Evolutionary conservation across 2,113 vertebrate species (phyloP), one percentile per base, ranked within the genome.

Genomic region (Stigmatopora argus): DNA sequence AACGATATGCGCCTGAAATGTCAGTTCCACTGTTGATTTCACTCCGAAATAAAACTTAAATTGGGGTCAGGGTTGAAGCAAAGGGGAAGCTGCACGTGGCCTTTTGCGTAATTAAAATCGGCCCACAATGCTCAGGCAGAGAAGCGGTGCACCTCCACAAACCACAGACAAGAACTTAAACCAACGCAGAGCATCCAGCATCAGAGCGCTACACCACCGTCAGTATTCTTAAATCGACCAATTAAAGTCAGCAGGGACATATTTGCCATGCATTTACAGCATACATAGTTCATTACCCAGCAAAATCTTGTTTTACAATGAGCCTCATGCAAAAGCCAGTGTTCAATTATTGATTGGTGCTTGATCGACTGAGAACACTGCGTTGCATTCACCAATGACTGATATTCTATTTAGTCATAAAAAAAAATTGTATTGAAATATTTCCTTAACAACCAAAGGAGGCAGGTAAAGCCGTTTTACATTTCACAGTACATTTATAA

Each of bases 121-220:
- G 78, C 83, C 78, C 70, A 66, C 65, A 81, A 78, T 74, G 82
- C 69, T 78, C 71, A 86, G 84, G 83, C 83, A 85, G 80, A 84
- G 76, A 84, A 83, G 83, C 79, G 75, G 66, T 52, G 78, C 9
- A 17, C 70, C 75, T 76, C 70, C 81, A 80, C 73, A 79, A 67
- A 80, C 65, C 65, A 80, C 71, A 83, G 64, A 80, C 61, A 26
- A 31, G 57, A 74, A 67, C 56, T 79, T 51, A 35, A 66, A 44
- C 70, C 77, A 59, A 81, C 56, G 70, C 73, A 81, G 60, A 63
- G 57, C 60, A 34, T 70, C 78, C 66, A 62, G 64, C 74, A 68
- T 64, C 56, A 10, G 45, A n/a, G 58, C 38, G 23, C 26, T 41
- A 56, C 26, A 31, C 53, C 26, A 23, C 53, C 26, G 23, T 56